Evolutionary conservation across 2,888 invertebrate species (phyloP).

Genomic region (Deroplatys truncata): DNA sequence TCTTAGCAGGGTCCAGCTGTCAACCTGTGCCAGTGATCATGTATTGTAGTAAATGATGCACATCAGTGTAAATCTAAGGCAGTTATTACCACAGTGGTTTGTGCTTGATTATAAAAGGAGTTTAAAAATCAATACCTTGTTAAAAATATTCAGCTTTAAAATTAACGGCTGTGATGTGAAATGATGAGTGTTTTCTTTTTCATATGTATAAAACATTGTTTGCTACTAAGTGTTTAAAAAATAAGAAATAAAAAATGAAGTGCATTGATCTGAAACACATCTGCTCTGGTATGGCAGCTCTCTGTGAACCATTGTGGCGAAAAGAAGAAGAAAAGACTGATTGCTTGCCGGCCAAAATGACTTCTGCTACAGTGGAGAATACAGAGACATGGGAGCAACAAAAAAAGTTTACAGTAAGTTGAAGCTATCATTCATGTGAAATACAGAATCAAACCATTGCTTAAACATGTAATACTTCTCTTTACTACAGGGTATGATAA

Average conservation of each 20-base stretch:
- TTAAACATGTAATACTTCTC: not conserved
- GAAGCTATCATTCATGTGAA: not conserved
- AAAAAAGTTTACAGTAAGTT: slow-evolving; percentile 46
- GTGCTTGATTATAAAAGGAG: not conserved
- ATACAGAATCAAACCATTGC: not conserved
- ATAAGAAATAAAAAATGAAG: not conserved
- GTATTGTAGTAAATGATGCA: not conserved
- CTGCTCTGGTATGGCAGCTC: slow-evolving; percentile 17
- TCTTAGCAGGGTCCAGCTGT: not conserved
- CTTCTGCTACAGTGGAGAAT: slow-evolving; percentile 39
- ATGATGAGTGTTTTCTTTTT: not conserved
- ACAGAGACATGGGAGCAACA: slow-evolving; percentile 47
- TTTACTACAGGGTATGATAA: not conserved
- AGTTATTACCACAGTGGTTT: not conserved
- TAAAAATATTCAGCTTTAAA: too few relatives aligned
- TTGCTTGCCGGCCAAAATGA: not conserved
- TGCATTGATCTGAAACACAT: slow-evolving; percentile 16
- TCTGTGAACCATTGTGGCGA: slow-evolving; percentile 14
- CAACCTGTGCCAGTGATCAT: not conserved
- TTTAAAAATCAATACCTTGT: too few relatives aligned
- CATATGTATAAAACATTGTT: not conserved
- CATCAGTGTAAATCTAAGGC: not conserved
- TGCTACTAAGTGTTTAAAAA: not conserved
- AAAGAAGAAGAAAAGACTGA: slow-evolving; percentile 10
- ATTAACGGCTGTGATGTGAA: not conserved